Percentiles rank a stretch among this genome's conserved stretches.
Conservation (phyloP, 2,888 invertebrate genomes). For the Homarus gammarus region DNA sequence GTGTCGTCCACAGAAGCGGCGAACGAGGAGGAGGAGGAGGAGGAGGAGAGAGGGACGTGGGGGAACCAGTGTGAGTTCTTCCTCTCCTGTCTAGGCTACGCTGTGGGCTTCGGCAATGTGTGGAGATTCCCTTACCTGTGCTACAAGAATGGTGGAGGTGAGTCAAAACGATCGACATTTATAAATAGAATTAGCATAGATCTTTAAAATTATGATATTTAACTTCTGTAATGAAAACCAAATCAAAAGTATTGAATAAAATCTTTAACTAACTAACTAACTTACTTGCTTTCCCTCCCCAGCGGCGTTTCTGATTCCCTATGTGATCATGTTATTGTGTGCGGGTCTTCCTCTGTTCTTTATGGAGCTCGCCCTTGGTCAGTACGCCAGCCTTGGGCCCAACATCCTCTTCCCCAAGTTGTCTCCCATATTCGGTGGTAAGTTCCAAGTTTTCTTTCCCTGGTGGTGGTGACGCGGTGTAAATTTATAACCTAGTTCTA, state of each 20-base stretch:
- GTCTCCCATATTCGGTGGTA: slow-evolving; percentile 66
- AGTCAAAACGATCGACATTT: slow-evolving; percentile 35
- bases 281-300: background rate
- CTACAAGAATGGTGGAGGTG: slow-evolving; percentile 88
- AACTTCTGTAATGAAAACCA: background rate
- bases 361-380: slow-evolving; percentile 88
- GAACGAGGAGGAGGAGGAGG: slow-evolving; percentile 28
- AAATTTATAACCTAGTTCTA: too few relatives aligned
- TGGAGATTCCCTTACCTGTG: slow-evolving; percentile 88
- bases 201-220: background rate
- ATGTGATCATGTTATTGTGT: slow-evolving; percentile 87
- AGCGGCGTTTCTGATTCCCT: slow-evolving; percentile 83
- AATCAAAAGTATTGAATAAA: too few relatives aligned
- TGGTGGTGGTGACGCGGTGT: background rate
- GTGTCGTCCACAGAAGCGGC: slow-evolving; percentile 10
- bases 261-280: background rate
- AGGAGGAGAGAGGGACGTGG: slow-evolving; percentile 70
- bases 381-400: slow-evolving; percentile 88
- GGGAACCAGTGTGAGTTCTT: slow-evolving; percentile 82
- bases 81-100: slow-evolving; percentile 86
- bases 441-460: background rate
- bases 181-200: slow-evolving; percentile 22
- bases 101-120: slow-evolving; percentile 87
- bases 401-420: slow-evolving; percentile 79
- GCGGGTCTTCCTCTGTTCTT: slow-evolving; percentile 90